Percentiles rank a stretch among this genome's conserved stretches.
phyloP scores from a whole-genome alignment of 2,113 vertebrate genomes.

The Aplodontia rufa region DNA sequence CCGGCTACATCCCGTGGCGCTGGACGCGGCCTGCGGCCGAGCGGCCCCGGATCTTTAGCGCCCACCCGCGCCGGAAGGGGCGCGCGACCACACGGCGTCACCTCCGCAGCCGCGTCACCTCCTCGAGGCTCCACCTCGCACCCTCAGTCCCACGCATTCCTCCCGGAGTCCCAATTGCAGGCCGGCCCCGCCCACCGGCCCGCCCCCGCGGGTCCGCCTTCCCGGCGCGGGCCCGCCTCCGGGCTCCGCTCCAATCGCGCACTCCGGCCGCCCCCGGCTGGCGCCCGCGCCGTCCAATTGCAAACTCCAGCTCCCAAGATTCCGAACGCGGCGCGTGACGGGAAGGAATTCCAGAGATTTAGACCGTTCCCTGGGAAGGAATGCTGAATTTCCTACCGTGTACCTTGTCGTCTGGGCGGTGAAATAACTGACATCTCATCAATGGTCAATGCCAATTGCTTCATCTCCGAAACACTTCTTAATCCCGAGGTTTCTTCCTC shows the following conservation, averaged over 20 bases:
- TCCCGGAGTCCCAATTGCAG: neutral
- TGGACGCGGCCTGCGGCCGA: slow-evolving; percentile 65
- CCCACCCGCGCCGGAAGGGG: slow-evolving; percentile 75
- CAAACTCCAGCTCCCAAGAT: rapidly evolving
- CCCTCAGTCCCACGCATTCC: neutral
- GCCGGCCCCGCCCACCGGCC: neutral
- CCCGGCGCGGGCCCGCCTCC: neutral
- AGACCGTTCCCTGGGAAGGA: neutral
- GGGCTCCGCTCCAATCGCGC: neutral
- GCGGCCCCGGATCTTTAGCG: slow-evolving; percentile 46
- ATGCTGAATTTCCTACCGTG: rapidly evolving
- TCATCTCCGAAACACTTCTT: neutral
- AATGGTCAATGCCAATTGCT: neutral
- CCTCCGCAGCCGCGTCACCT: slow-evolving; percentile 68
- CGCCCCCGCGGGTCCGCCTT: neutral
- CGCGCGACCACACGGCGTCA: slow-evolving; percentile 67
- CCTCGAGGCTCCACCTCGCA: neutral
- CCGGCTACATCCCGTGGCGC: slow-evolving; percentile 68
- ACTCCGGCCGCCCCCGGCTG: no score
- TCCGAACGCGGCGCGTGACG: neutral
- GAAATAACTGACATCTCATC: neutral
- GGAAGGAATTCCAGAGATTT: neutral
- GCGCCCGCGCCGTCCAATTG: rapidly evolving
- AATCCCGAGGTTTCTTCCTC: neutral
- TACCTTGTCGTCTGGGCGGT: neutral